Percentiles rank a stretch among this genome's conserved stretches.
Conservation (phyloP, 2,888 invertebrate genomes). For the Arrhopalites spinosus region DNA sequence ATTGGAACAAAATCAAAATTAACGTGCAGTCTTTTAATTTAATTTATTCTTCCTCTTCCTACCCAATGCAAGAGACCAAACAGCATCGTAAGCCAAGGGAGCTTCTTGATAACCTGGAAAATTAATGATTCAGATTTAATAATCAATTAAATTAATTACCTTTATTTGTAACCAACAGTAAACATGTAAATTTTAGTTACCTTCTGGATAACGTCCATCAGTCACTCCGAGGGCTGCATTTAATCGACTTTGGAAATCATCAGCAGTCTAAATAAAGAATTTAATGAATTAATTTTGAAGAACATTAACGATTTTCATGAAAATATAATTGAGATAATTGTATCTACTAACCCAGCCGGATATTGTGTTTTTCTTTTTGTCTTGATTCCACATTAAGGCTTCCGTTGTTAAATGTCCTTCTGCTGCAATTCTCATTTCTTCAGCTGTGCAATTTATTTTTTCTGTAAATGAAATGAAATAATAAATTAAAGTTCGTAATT, state of each 20-base stretch:
- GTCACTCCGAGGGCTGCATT: slow-evolving; percentile 75
- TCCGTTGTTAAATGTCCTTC: slow-evolving; percentile 98
- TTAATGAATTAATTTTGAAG: not conserved
- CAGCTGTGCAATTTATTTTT: slow-evolving; percentile 87
- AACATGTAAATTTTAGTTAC: slow-evolving; percentile 58
- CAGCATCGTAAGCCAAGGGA: slow-evolving; percentile 97
- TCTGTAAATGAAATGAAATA: slow-evolving; percentile 62
- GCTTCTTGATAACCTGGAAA: slow-evolving; percentile 81
- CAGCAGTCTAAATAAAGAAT: slow-evolving; percentile 68
- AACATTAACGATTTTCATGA: not conserved
- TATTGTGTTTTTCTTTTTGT: slow-evolving; percentile 90
- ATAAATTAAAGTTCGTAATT: too few relatives aligned
- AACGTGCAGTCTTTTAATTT: not conserved
- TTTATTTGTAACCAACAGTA: too few relatives aligned
- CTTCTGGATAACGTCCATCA: slow-evolving; percentile 84
- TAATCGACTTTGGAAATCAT: slow-evolving; percentile 84
- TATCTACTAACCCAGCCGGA: slow-evolving; percentile 88
- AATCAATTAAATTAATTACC: too few relatives aligned
- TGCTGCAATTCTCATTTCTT: slow-evolving; percentile 91
- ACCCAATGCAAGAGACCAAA: slow-evolving; percentile 98
- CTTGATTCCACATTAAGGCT: slow-evolving; percentile 98
- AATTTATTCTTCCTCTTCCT: slow-evolving; percentile 43
- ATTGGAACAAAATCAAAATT: not conserved
- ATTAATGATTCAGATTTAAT: too few relatives aligned
- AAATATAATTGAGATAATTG: too few relatives aligned